Conservation (phyloP, 2,888 invertebrate genomes). For the Leucania comma region DNA sequence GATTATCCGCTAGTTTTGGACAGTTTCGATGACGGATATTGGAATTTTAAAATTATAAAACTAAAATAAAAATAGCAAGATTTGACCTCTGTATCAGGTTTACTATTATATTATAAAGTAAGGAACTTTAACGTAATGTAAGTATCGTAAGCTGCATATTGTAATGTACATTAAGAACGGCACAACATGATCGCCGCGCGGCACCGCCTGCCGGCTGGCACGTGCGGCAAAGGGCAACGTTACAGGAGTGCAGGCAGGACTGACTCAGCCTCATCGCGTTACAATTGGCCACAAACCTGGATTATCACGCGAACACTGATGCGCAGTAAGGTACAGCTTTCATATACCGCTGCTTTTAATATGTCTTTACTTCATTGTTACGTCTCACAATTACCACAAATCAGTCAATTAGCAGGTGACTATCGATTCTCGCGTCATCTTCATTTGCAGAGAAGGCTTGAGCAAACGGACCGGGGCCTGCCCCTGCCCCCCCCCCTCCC, state of each 20-base stretch:
- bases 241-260: not conserved
- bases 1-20: too few species aligned
- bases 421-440: constrained; percentile 57
- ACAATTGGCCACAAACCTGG: not conserved
- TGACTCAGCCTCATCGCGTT: not conserved
- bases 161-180: not conserved
- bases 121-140: too few species aligned
- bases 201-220: not conserved
- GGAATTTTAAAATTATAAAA: too few species aligned
- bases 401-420: constrained; percentile 49
- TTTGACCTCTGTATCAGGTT: too few species aligned
- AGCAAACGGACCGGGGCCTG: constrained; percentile 27
- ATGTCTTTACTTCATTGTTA: not conserved
- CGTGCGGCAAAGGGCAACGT: too few species aligned
- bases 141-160: not conserved
- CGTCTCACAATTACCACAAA: constrained; percentile 1
- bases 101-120: not conserved
- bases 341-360: not conserved
- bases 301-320: not conserved
- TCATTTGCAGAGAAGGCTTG: constrained; percentile 43
- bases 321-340: too few species aligned
- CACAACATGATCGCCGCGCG: not conserved
- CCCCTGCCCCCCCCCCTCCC: too few species aligned
- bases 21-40: too few species aligned
- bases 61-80: too few species aligned